A percentile compares a stretch with the other conserved stretches of the same genome.
These are phyloP conservation scores for Gila orcuttii DNA, from an alignment of 2,113 vertebrate species.

Conservation along the genomic window DNA sequence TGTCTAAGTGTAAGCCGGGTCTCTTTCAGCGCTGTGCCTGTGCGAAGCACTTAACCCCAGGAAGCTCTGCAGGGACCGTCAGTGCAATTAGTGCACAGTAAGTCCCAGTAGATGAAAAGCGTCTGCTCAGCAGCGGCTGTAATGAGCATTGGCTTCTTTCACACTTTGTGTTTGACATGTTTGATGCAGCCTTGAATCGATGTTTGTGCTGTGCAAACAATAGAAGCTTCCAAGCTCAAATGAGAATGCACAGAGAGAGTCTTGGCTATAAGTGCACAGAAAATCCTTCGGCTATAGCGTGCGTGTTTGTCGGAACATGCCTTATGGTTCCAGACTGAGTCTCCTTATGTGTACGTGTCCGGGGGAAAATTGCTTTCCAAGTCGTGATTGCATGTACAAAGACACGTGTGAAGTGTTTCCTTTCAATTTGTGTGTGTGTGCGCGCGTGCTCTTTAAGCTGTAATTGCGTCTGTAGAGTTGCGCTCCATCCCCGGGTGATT, in stretches of 20 bases:
- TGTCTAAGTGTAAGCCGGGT: neutral
- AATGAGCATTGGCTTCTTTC: constrained; percentile 3
- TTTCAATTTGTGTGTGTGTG: constrained; percentile 22
- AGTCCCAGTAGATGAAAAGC: constrained; percentile 29
- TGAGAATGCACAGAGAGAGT: neutral
- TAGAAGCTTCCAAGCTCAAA: neutral
- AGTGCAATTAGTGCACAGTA: constrained; percentile 28
- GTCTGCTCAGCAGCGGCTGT: constrained; percentile 9
- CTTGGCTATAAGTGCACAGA: neutral
- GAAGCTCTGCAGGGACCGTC: constrained; percentile 7
- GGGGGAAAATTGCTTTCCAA: constrained; percentile 14
- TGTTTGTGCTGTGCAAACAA: constrained; percentile 32
- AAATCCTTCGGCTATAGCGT: neutral
- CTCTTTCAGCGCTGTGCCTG: neutral
- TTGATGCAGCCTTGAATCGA: constrained; percentile 6
- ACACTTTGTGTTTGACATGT: constrained; percentile 16
- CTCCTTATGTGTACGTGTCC: neutral
- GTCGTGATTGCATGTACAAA: constrained; percentile 16
- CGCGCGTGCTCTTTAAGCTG: constrained; percentile 54
- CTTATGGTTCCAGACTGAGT: neutral
- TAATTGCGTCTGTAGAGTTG: constrained; percentile 65
- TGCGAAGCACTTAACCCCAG: constrained; percentile 30
- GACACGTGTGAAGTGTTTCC: constrained; percentile 29
- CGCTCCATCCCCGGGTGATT: constrained; percentile 62
- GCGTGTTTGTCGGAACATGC: neutral